These are phyloP conservation scores for Lithophane leautieri DNA, from an alignment of 2,888 invertebrate genomes.

Conservation along the genomic window DNA sequence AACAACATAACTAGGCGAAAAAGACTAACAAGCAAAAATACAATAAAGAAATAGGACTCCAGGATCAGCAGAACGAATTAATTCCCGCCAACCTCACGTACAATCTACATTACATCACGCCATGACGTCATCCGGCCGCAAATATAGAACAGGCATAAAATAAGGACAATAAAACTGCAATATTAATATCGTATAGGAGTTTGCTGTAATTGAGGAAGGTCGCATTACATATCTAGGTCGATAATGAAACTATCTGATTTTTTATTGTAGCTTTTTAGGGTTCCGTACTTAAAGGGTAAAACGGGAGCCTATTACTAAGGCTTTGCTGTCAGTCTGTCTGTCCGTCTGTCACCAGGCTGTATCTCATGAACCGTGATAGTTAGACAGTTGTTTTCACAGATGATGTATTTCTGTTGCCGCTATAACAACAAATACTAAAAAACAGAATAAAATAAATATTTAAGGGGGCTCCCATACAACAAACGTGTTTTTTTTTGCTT, in stretches of 20 bases:
- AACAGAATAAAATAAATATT: too few relatives aligned
- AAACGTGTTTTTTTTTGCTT: too few relatives aligned
- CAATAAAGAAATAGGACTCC: conserved; percentile 30
- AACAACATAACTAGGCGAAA: conserved; percentile 1
- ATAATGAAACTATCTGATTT: conserved; percentile 15
- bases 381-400: too few relatives aligned
- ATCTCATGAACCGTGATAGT: too few relatives aligned
- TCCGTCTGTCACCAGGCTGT: too few relatives aligned
- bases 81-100: conserved; percentile 43
- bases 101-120: conserved; percentile 57
- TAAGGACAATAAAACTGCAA: conserved; percentile 63
- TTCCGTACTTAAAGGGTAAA: too few relatives aligned
- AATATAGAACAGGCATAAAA: conserved; percentile 61
- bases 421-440: too few relatives aligned
- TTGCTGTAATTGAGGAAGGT: conserved; percentile 47
- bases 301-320: too few relatives aligned
- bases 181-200: conserved; percentile 56
- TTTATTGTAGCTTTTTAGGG: conserved; percentile 14
- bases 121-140: conserved; percentile 58
- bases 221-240: conserved; percentile 31
- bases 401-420: too few relatives aligned
- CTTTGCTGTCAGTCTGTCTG: too few relatives aligned
- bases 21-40: conserved; percentile 36
- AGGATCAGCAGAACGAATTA: conserved; percentile 37
- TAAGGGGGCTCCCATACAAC: too few relatives aligned